Base-by-base conservation (phyloP, 2,797 vertebrate species). In the Labroides dimidiatus region DNA sequence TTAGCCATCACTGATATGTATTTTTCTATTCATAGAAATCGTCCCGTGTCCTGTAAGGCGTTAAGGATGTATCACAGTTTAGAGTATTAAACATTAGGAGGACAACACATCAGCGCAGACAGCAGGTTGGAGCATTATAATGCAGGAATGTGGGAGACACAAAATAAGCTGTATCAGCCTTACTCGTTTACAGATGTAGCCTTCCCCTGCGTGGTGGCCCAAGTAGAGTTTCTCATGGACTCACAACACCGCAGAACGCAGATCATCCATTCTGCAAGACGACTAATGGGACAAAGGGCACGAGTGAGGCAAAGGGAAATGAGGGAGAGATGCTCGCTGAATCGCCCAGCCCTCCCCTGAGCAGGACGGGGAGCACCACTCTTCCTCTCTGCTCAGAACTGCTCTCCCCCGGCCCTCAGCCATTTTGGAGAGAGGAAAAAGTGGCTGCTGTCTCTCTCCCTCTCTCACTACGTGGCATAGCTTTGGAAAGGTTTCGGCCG, bases 341-440 rank as follows among this genome's bases (percentile, higher is more conserved):
- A 71, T 85, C 63, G 80, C 67, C 85, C 84, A 86, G 89, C 85
- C 89, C 87, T 87, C 89, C 84, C 84, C 76, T 75, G 57, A 82
- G 87, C 85, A 74, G 84, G 88, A 90, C 82, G 77, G 83, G 83
- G 82, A 89, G 84, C 89, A 78, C 82, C 78, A 69, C 82, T 90
- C 79, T 78, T 84, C 81, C 82, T 89, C 86, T 81, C 82, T 81
- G 80, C 82, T 90, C 82, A 53, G 55, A 89, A 87, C 85, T 74
- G 86, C 87, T 92, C 87, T 81, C 80, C 82, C 91, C 90, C 92
- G 89, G 92, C 90, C 89, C 87, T 91, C 91, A 92, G 93, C 94
- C 93, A 94, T 95, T 94, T 94, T 95, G 93, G 90, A 92, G 88
- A 91, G 87, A 86, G 84, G 80, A 88, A 88, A 90, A 92, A 91